Conservation (phyloP, 2,888 invertebrate genomes). For the Sphinx pinastri region DNA sequence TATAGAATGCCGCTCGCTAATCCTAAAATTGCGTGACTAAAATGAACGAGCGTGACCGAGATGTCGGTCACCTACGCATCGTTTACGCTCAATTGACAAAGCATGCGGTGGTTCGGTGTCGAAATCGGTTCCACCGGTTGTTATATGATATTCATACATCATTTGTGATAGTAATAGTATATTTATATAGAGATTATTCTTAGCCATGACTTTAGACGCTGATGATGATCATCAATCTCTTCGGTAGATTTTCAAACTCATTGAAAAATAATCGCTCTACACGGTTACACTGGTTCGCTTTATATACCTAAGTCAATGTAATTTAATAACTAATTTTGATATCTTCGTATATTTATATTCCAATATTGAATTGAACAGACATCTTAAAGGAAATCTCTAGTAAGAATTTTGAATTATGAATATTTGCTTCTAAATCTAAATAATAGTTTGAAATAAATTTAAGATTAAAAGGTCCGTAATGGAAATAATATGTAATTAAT, state of each 20-base stretch:
- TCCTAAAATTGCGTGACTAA: conserved; percentile 24
- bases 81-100: conserved; percentile 60
- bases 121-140: conserved; percentile 43
- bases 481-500: too few species aligned
- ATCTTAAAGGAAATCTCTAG: too few species aligned
- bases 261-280: background rate
- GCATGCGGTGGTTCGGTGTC: conserved; percentile 31
- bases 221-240: background rate
- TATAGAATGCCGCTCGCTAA: conserved; percentile 14
- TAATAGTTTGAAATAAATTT: too few species aligned
- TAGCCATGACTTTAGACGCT: background rate
- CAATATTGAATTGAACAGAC: too few species aligned
- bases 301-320: too few species aligned
- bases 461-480: too few species aligned
- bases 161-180: background rate
- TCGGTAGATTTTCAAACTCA: background rate
- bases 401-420: too few species aligned
- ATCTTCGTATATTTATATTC: too few species aligned
- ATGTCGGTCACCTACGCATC: conserved; percentile 59
- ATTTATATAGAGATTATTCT: background rate
- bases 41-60: conserved; percentile 40
- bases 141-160: background rate
- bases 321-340: too few species aligned
- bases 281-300: too few species aligned
- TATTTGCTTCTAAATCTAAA: too few species aligned